phyloP scores from a whole-genome alignment of 2,113 vertebrate genomes.

The Spermophilus dauricus region DNA sequence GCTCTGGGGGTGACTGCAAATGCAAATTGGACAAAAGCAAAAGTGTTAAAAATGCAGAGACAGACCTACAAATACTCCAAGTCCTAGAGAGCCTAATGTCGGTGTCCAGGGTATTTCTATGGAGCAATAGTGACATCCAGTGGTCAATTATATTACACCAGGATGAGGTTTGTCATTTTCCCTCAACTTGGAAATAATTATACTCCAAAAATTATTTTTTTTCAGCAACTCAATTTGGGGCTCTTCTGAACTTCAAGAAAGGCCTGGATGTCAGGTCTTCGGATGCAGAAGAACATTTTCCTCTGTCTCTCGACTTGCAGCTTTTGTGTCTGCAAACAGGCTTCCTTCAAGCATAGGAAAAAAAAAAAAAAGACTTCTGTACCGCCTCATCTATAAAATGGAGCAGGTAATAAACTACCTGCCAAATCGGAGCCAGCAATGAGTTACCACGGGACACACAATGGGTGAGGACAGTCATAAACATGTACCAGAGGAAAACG shows the following conservation, averaged over 20 bases:
- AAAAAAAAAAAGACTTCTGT: background rate
- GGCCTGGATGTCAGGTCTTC: background rate
- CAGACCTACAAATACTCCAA: slow-evolving; percentile 42
- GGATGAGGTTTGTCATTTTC: background rate
- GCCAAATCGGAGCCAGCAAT: slow-evolving; percentile 42
- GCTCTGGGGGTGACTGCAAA: background rate
- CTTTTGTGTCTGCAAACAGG: background rate
- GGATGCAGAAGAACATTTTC: background rate
- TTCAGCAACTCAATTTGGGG: background rate
- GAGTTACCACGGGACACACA: slow-evolving; percentile 19
- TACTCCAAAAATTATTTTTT: background rate
- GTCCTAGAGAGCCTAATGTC: rapidly evolving
- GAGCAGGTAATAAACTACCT: slow-evolving; percentile 61
- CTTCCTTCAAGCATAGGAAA: background rate
- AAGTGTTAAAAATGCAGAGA: slow-evolving; percentile 43
- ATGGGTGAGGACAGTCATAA: background rate
- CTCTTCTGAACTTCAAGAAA: slow-evolving; percentile 16
- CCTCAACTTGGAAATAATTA: background rate
- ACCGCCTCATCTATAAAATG: slow-evolving; percentile 55
- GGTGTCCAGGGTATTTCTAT: background rate
- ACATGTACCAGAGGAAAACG: background rate
- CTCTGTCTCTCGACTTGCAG: background rate
- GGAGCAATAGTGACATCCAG: slow-evolving; percentile 87
- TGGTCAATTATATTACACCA: background rate
- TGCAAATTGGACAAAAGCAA: slow-evolving; percentile 67